Percentiles rank a stretch among this genome's conserved stretches.
Conservation (phyloP, 2,888 invertebrate genomes). For the Orchesella flavescens region DNA sequence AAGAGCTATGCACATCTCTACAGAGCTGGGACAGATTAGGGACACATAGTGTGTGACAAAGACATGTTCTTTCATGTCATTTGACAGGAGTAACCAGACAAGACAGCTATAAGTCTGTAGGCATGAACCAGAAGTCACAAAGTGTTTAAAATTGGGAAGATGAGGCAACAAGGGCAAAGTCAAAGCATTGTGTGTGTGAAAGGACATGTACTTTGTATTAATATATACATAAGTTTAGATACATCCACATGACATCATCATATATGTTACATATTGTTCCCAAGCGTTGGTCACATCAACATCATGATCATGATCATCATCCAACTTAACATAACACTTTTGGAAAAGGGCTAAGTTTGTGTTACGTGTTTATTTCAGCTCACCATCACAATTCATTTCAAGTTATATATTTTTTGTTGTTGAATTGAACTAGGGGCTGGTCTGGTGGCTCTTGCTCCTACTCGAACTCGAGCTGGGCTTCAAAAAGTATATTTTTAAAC, state of each 20-base stretch:
- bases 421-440: too few species aligned
- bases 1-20: too few species aligned
- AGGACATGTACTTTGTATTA: too few species aligned
- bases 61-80: conserved; percentile 54
- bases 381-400: too few species aligned
- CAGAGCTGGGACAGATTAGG: conserved; percentile 51
- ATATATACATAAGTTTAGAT: too few species aligned
- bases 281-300: background rate
- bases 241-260: too few species aligned
- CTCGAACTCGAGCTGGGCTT: too few species aligned
- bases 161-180: background rate
- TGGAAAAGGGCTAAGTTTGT: background rate
- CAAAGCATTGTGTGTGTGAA: too few species aligned
- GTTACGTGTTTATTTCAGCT: background rate
- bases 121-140: conserved; percentile 11
- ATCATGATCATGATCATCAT: background rate
- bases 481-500: too few species aligned
- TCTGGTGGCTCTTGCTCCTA: too few species aligned
- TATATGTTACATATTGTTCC: background rate
- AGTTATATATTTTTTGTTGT: too few species aligned
- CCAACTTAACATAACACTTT: background rate
- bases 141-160: conserved; percentile 5
- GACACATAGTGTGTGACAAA: conserved; percentile 56
- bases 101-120: conserved; percentile 25
- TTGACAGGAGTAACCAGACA: conserved; percentile 53